Base-by-base conservation (phyloP, 2,888 invertebrate genomes). In the Acanthosepion pharaonis region DNA sequence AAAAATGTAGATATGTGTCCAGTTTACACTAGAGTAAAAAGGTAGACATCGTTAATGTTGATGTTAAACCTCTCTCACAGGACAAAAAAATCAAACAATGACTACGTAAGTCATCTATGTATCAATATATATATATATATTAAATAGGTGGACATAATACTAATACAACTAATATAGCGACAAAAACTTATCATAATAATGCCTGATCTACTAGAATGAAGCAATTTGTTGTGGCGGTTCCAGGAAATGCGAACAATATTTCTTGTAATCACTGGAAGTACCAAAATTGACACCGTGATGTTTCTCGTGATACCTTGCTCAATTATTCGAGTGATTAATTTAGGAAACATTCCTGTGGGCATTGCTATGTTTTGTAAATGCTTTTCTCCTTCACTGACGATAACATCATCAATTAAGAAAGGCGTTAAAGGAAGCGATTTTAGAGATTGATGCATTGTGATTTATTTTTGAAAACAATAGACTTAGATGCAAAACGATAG, bases 251-350 rank as follows among this genome's bases (percentile, higher is more conserved):
- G 15, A 11, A 78, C n/a, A n/a, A 78, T 78, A n/a, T 18, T 78
- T 78, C n/a, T 78, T n/a, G 78, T 78, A 15, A 33, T n/a, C n/a
- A 33, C 15, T 78, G 78, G 78, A 78, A 33, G n/a, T 15, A 78
- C n/a, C n/a, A 33, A 78, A 78, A 78, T 78, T 78, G 78, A 33
- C 78, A 78, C 78, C 33, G 18, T 9, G 4, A n/a, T 78, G n/a
- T 78, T 78, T 78, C 33, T 18, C 18, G 78, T 78, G 78, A 78
- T 78, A 33, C 78, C 11, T 15, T 11, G 78, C n/a, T 78, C n/a
- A 78, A 78, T 78, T 78, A 78, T 78, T 78, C n/a, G n/a, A n/a
- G n/a, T 78, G 78, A 78, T 78, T 78, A 78, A 78, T 78, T 78
- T 78, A 78, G 11, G n/a, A 78, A 78, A 9, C n/a, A 78, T 11